phyloP scores from a whole-genome alignment of 2,797 vertebrate genomes.

The Pachyuromys duprasi region DNA sequence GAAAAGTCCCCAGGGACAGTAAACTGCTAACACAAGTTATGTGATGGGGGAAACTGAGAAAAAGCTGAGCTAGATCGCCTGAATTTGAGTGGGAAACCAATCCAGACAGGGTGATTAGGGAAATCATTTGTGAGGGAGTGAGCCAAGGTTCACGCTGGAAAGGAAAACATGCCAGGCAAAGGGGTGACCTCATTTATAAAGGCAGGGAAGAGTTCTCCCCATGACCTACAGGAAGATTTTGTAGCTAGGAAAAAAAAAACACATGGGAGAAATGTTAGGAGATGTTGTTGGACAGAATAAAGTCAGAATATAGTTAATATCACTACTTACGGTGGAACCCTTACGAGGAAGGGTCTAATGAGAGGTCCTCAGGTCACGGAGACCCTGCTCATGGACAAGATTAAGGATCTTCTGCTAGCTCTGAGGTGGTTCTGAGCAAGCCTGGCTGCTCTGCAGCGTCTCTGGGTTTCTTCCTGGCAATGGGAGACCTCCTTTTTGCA shows the following conservation, averaged over 20 bases:
- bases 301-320: neutral
- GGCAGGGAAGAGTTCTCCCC: neutral
- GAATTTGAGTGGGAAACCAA: neutral
- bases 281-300: neutral
- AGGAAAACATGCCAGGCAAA: neutral
- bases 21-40: neutral
- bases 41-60: neutral
- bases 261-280: neutral
- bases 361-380: neutral
- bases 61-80: neutral
- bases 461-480: neutral
- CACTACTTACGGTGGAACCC: neutral
- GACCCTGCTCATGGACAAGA: neutral
- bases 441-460: too few species aligned
- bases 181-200: neutral
- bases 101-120: neutral
- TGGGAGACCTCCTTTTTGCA: too few species aligned
- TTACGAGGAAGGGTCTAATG: neutral
- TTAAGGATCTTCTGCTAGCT: neutral
- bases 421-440: neutral
- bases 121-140: neutral
- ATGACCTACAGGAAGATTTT: neutral
- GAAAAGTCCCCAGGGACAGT: neutral
- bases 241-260: too few species aligned
- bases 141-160: neutral